phyloP scores from a whole-genome alignment of 2,113 vertebrate genomes.

The Rhea pennata region DNA sequence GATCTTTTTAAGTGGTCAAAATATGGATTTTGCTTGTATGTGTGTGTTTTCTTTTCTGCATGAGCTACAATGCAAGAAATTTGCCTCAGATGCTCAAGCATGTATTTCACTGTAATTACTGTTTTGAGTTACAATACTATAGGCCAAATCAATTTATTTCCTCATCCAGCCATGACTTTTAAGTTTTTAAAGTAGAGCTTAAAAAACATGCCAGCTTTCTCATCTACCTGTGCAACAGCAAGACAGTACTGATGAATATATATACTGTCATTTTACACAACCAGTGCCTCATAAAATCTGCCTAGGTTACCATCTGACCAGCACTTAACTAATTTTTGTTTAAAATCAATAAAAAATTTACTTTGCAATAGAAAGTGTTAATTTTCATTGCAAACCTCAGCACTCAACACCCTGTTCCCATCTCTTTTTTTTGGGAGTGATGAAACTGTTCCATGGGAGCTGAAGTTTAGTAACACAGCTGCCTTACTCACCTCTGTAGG shows the following conservation, averaged over 20 bases:
- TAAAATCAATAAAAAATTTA: not conserved
- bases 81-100: not conserved
- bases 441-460: not conserved
- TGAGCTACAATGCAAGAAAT: not conserved
- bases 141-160: not conserved
- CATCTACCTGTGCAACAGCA: not conserved
- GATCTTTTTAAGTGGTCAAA: not conserved
- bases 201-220: not conserved
- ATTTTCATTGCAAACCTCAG: not conserved
- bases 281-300: not conserved
- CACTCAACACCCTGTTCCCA: not conserved
- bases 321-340: not conserved
- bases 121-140: not conserved
- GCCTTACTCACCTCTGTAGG: not conserved
- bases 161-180: not conserved
- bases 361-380: not conserved
- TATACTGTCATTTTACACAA: not conserved
- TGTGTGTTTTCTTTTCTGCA: not conserved
- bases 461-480: not conserved
- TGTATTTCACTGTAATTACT: not conserved
- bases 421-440: not conserved
- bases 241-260: not conserved
- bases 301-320: not conserved
- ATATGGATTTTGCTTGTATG: not conserved
- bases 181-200: not conserved